A percentile compares a stretch with the other conserved stretches of the same genome.
Evolutionary conservation across 2,113 vertebrate species (phyloP).

Genomic region (Eurystomus gularis): DNA sequence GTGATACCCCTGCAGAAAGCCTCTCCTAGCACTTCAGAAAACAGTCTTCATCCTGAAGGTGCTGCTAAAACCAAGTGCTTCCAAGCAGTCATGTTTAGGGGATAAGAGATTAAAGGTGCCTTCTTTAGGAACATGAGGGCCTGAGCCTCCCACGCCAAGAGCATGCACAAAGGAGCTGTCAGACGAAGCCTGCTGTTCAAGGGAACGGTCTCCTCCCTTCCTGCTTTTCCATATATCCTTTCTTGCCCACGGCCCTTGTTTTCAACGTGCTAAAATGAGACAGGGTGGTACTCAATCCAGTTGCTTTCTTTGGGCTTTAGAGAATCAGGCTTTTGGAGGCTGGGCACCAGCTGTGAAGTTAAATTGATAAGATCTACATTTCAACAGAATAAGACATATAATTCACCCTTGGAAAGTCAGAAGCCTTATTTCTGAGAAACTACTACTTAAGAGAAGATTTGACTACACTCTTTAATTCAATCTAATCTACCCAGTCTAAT

Average conservation of each 20-base stretch:
- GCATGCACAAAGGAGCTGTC: constrained; percentile 9
- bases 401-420: constrained; percentile 46
- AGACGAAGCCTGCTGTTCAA: not conserved
- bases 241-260: not conserved
- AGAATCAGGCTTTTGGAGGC: constrained; percentile 13
- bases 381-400: constrained; percentile 39
- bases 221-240: not conserved
- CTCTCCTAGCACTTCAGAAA: not conserved
- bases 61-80: constrained; percentile 60
- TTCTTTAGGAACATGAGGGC: constrained; percentile 42
- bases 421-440: constrained; percentile 20
- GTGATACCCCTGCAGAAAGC: not conserved
- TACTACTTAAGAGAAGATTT: constrained; percentile 34
- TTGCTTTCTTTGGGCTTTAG: constrained; percentile 7
- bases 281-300: constrained; percentile 2
- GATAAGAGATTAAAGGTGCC: not conserved
- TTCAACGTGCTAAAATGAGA: not conserved
- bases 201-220: not conserved
- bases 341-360: constrained; percentile 5
- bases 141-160: not conserved
- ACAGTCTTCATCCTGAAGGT: constrained; percentile 47
- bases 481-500: constrained; percentile 36
- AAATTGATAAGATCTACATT: constrained; percentile 53
- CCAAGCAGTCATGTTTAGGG: not conserved
- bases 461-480: constrained; percentile 32